A percentile compares a stretch with the other conserved stretches of the same genome.
Conservation (phyloP, 2,113 vertebrate species). For the Calidris pugnax region DNA sequence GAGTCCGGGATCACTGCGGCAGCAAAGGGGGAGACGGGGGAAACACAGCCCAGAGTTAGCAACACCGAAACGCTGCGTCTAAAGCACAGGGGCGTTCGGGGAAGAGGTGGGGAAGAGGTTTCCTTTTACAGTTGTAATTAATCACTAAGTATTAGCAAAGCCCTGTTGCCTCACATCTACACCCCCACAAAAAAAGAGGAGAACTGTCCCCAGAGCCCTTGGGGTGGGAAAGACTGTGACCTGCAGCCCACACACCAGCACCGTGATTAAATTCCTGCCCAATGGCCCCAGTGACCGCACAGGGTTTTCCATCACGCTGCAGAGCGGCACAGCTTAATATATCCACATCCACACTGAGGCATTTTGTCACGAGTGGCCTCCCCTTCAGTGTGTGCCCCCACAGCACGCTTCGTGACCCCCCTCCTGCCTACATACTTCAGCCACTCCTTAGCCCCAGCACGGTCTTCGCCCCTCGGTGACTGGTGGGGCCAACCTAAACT, state of each 20-base stretch:
- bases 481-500: not conserved
- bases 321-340: not conserved
- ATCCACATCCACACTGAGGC: not conserved
- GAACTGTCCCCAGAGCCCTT: rapidly evolving
- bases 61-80: rapidly evolving
- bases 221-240: not conserved
- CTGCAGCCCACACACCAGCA: not conserved
- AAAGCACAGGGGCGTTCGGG: not conserved
- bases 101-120: not conserved
- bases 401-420: not conserved
- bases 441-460: not conserved
- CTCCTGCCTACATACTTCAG: not conserved
- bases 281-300: not conserved
- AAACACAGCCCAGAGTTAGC: not conserved
- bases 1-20: slow-evolving; percentile 91
- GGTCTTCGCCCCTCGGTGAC: not conserved
- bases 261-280: not conserved
- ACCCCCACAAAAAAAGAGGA: not conserved
- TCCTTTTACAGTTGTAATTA: not conserved
- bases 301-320: rapidly evolving
- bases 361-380: not conserved
- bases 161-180: not conserved
- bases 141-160: not conserved
- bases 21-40: not conserved
- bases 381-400: not conserved